These are phyloP conservation scores for Diachasma alloeum DNA, from an alignment of 1,140 invertebrate species.

Conservation along the genomic window DNA sequence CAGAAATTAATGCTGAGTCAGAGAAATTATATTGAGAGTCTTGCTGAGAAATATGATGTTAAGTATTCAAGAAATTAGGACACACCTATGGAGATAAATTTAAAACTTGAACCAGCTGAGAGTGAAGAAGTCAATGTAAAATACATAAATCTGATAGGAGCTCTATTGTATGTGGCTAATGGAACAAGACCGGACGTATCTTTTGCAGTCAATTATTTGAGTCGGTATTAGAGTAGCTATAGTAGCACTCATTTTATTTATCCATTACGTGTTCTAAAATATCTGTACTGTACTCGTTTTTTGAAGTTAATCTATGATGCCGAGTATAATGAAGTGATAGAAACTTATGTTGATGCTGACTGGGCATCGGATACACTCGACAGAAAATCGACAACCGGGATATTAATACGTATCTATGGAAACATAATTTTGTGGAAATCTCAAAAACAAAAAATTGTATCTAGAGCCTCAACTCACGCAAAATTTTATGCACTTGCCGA, in stretches of 20 bases:
- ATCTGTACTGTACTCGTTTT: conserved; percentile 12
- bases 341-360: conserved; percentile 57
- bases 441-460: conserved; percentile 36
- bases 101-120: conserved; percentile 5
- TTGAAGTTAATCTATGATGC: too few species aligned
- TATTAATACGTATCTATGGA: conserved; percentile 43
- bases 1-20: neutral
- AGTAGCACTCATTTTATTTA: conserved; percentile 6
- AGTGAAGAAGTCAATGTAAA: neutral
- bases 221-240: conserved; percentile 18
- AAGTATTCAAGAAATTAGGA: neutral
- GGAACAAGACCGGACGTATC: conserved; percentile 5
- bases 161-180: conserved; percentile 14
- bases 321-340: neutral
- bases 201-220: conserved; percentile 15
- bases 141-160: conserved; percentile 23
- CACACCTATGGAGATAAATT: conserved; percentile 7
- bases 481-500: conserved; percentile 44
- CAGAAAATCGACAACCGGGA: conserved; percentile 56
- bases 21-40: neutral
- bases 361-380: conserved; percentile 50
- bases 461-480: conserved; percentile 39
- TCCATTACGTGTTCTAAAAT: conserved; percentile 12
- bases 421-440: conserved; percentile 42
- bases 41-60: neutral